Conservation (phyloP, 2,113 vertebrate species). For the Podarcis muralis region DNA sequence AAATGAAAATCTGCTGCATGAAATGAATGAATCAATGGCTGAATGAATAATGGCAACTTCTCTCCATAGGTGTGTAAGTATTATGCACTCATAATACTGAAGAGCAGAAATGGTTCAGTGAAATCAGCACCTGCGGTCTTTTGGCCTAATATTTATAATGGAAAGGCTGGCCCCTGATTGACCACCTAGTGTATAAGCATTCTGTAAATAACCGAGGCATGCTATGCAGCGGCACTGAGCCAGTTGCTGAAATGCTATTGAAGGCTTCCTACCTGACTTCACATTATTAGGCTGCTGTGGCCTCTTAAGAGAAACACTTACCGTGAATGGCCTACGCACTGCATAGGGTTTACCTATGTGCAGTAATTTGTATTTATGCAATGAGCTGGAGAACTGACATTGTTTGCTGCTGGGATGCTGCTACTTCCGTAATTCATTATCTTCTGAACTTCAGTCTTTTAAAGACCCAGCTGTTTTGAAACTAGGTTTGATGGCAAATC, state of each 20-base stretch:
- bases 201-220: slow-evolving; percentile 69
- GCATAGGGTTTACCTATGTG: slow-evolving; percentile 64
- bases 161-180: slow-evolving; percentile 63
- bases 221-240: slow-evolving; percentile 57
- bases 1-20: slow-evolving; percentile 34
- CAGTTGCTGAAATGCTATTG: slow-evolving; percentile 67
- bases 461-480: slow-evolving; percentile 5
- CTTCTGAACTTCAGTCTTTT: slow-evolving; percentile 30
- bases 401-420: slow-evolving; percentile 40
- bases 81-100: not conserved
- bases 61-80: not conserved
- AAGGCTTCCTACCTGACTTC: slow-evolving; percentile 63
- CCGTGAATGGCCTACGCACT: slow-evolving; percentile 61
- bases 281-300: slow-evolving; percentile 59
- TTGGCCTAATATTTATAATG: slow-evolving; percentile 53
- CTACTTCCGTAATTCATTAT: slow-evolving; percentile 39
- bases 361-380: slow-evolving; percentile 69
- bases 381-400: slow-evolving; percentile 56
- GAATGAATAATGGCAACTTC: slow-evolving; percentile 36
- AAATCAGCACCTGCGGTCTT: slow-evolving; percentile 58
- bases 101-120: slow-evolving; percentile 42
- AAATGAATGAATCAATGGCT: slow-evolving; percentile 3
- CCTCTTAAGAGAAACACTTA: slow-evolving; percentile 64
- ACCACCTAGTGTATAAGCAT: slow-evolving; percentile 70
- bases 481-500: slow-evolving; percentile 36